Evolutionary conservation across 2,797 vertebrate genomes (phyloP), one percentile per base, ranked within the genome.

Genomic region (Pseudocheirus occidentalis): DNA sequence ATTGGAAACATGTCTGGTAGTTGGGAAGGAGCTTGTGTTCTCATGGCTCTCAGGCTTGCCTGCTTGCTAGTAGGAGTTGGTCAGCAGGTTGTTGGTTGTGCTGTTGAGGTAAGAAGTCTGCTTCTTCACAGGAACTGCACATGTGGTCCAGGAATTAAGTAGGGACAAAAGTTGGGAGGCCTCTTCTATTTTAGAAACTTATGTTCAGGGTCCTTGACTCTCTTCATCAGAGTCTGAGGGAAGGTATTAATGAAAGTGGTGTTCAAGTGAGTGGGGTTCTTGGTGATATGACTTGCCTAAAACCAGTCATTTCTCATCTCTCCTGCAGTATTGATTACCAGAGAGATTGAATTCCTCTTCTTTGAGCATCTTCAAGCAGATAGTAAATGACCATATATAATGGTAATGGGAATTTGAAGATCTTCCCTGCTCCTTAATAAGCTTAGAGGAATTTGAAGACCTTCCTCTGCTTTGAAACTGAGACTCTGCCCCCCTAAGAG

Each of bases 201-300:
- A 10, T 28, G 31, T 87, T 87, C 24, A 87, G 9, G 40, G 10
- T 87, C 13, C 21, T 50, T 46, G 21, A 3, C 21, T 87, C 21
- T 46, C 18, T 46, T 87, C 40, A 50, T 87, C 40, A 50, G 16
- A 73, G 21, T 87, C 40, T 27, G 40, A 50, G 3, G 73, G 40
- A 87, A 87, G 73, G 21, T 27, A 24, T 40, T 46, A 81, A 9
- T 50, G 21, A 46, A 27, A 24, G 24, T 50, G 24, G 40, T 87
- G 21, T 5, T 87, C 21, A 87, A 46, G 7, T 2, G 40, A 46
- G 0, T 46, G 0, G 18, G 7, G 4, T 7, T 34, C 0, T 12
- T 46, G n/a, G 73, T 24, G 2, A 1, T 31, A 46, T 27, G 73
- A 87, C 18, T 81, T 46, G 40, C 21, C 21, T 87, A 46, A 24